phyloP scores from a whole-genome alignment of 2,888 invertebrate species.

The Ormyrus labotus region DNA sequence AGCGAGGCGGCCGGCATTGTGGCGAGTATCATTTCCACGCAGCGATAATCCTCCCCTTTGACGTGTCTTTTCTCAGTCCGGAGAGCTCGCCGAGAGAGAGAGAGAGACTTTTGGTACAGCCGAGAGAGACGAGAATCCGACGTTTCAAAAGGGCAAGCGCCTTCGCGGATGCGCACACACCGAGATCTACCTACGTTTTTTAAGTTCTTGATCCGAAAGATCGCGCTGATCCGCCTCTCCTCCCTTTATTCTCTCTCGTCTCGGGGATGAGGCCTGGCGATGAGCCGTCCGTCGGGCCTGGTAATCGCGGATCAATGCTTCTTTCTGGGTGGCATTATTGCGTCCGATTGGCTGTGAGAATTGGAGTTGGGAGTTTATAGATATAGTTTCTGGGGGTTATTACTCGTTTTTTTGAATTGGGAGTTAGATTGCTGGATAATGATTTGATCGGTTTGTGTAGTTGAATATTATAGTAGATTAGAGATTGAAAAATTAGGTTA shows the following conservation, averaged over 20 bases:
- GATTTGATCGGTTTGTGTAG: no score
- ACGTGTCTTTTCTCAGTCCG: slow-evolving; percentile 50
- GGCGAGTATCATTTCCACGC: slow-evolving; percentile 1
- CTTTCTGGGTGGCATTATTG: not conserved
- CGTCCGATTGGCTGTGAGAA: no score
- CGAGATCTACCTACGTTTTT: slow-evolving; percentile 20
- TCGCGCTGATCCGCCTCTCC: not conserved
- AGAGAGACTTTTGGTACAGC: not conserved
- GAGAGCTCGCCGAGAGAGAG: no score
- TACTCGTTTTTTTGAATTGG: no score
- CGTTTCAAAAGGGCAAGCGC: slow-evolving; percentile 44
- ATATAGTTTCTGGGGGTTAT: no score
- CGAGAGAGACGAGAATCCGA: slow-evolving; percentile 31
- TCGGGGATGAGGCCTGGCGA: not conserved
- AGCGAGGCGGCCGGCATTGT: not conserved
- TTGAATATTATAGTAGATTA: no score
- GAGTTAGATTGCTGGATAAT: no score
- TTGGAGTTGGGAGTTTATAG: no score
- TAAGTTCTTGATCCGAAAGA: slow-evolving; percentile 42
- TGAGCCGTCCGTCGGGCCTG: not conserved
- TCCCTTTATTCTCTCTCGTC: not conserved
- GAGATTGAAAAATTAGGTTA: no score
- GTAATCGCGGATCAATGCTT: slow-evolving; percentile 34
- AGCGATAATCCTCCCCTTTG: slow-evolving; percentile 45
- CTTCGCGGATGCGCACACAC: not conserved